Conservation (phyloP, 2,113 vertebrate genomes). For the Carassius auratus region DNA sequence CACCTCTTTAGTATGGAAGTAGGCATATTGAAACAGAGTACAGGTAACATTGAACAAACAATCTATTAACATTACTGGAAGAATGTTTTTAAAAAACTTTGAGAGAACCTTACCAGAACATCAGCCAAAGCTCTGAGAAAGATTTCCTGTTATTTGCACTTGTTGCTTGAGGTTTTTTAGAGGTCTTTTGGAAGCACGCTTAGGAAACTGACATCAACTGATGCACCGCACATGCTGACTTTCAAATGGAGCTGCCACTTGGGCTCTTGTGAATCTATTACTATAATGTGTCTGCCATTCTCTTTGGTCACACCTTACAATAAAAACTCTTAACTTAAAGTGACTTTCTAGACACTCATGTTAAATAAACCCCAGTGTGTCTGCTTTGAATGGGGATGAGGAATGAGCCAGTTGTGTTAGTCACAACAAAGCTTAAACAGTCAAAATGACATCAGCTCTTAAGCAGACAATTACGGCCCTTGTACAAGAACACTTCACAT, state of each 20-base stretch:
- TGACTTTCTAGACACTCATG: neutral
- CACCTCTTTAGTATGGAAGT: neutral
- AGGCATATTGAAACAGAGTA: neutral
- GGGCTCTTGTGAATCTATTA: slow-evolving; percentile 6
- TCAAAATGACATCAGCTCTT: neutral
- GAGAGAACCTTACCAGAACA: neutral
- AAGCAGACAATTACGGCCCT: slow-evolving; percentile 6
- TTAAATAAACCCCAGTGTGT: neutral
- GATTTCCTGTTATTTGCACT: neutral
- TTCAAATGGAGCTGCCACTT: neutral
- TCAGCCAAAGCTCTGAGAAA: neutral
- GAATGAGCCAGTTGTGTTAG: neutral
- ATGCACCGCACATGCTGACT: neutral
- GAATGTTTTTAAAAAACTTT: neutral
- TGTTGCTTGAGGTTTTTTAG: slow-evolving; percentile 1
- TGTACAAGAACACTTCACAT: slow-evolving; percentile 30
- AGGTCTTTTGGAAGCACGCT: neutral
- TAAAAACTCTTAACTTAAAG: neutral
- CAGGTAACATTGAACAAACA: neutral
- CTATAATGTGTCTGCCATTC: slow-evolving; percentile 17
- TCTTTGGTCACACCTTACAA: neutral
- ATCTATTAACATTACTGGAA: neutral
- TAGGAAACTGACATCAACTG: neutral
- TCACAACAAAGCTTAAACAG: slow-evolving; percentile 15
- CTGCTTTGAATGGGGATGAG: slow-evolving; percentile 17